Percentiles rank a stretch among this genome's conserved stretches.
Conservation (phyloP, 2,888 invertebrate species). For the Cecidostiba fungosa region DNA sequence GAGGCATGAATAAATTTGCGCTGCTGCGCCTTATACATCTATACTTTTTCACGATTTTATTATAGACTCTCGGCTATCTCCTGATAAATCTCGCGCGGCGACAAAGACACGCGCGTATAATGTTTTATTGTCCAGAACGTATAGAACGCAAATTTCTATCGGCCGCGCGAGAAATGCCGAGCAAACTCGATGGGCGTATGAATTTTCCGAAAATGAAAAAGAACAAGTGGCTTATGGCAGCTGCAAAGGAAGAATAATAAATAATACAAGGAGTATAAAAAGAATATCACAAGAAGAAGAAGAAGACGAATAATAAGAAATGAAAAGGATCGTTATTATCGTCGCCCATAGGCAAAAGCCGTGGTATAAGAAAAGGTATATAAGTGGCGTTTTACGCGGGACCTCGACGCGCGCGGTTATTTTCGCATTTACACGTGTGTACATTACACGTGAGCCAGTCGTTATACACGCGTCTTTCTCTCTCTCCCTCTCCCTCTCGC, state of each 20-base stretch:
- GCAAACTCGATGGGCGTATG: background rate
- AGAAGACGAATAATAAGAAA: conserved; percentile 23
- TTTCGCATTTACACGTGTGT: conserved; percentile 71
- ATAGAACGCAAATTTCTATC: background rate
- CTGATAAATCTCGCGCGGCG: background rate
- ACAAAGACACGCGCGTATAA: background rate
- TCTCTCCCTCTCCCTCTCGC: conserved; percentile 1
- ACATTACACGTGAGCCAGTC: conserved; percentile 47
- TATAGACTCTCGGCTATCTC: background rate
- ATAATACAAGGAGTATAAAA: background rate
- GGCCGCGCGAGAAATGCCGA: too few relatives aligned
- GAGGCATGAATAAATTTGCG: conserved; percentile 9
- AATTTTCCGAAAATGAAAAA: background rate
- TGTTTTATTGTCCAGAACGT: background rate
- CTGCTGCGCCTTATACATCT: background rate
- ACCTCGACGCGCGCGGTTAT: conserved; percentile 36
- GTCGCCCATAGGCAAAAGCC: conserved; percentile 57
- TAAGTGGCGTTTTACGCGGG: conserved; percentile 39
- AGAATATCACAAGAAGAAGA: background rate
- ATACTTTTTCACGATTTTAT: background rate
- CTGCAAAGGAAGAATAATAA: background rate
- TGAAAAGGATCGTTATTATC: conserved; percentile 51
- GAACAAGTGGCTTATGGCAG: background rate
- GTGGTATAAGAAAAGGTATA: conserved; percentile 46
- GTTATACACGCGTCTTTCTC: conserved; percentile 32